A percentile compares a stretch with the other conserved stretches of the same genome.
Evolutionary conservation across 2,797 vertebrate species (phyloP).

Genomic region (Sebastolobus alascanus): DNA sequence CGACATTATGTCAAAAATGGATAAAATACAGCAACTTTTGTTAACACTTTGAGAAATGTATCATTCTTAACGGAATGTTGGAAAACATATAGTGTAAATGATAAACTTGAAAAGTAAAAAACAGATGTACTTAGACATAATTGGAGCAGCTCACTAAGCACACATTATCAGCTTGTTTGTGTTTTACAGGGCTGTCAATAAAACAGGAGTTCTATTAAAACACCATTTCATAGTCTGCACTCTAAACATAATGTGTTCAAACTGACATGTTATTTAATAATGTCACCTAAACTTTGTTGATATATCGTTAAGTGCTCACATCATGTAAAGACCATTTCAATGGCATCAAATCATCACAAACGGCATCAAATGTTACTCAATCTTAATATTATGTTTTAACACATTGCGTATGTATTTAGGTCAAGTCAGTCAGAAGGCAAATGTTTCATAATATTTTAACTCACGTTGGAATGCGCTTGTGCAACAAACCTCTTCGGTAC

Average conservation of each 20-base stretch:
- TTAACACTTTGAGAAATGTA: constrained; percentile 15
- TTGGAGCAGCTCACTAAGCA: constrained; percentile 13
- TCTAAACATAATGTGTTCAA: constrained; percentile 28
- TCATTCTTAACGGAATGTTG: background rate
- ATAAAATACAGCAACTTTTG: background rate
- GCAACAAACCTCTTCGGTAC: constrained; percentile 68
- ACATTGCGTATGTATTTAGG: constrained; percentile 53
- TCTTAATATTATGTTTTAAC: constrained; percentile 45
- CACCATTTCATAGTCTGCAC: constrained; percentile 10
- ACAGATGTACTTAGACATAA: constrained; percentile 1
- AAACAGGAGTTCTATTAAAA: constrained; percentile 22
- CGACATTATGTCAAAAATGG: background rate
- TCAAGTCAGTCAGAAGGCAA: constrained; percentile 57
- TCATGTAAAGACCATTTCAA: constrained; percentile 28
- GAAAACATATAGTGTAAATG: background rate
- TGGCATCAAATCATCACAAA: constrained; percentile 50
- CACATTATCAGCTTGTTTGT: constrained; percentile 27
- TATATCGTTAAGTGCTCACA: constrained; percentile 42
- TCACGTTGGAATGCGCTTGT: constrained; percentile 70
- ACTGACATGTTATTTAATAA: constrained; percentile 8
- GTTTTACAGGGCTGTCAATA: constrained; percentile 33
- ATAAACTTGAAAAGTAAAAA: constrained; percentile 4
- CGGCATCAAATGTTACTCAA: constrained; percentile 44
- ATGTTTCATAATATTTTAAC: constrained; percentile 77
- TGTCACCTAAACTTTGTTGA: constrained; percentile 18